phyloP scores from a whole-genome alignment of 2,113 vertebrate species.

The Brachypodius melanocephalos region DNA sequence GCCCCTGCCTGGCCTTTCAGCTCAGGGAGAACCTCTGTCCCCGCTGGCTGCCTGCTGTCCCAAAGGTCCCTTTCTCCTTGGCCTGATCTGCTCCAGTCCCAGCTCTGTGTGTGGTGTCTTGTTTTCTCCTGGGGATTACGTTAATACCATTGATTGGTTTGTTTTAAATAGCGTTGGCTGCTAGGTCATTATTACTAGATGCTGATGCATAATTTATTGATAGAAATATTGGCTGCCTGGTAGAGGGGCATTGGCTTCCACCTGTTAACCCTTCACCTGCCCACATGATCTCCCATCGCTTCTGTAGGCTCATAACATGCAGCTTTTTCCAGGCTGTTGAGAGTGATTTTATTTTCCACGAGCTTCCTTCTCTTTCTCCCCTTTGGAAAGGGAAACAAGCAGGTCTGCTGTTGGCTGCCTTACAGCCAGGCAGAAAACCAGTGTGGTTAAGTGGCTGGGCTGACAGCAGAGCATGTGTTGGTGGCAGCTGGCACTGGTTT shows the following conservation, averaged over 20 bases:
- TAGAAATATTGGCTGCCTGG: constrained; percentile 60
- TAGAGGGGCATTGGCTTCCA: constrained; percentile 27
- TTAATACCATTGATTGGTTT: constrained; percentile 65
- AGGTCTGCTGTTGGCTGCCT: background rate
- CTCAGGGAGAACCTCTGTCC: background rate
- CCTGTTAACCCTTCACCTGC: constrained; percentile 66
- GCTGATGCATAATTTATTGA: constrained; percentile 70
- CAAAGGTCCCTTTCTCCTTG: constrained; percentile 56
- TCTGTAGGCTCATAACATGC: background rate
- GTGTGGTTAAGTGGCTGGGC: background rate
- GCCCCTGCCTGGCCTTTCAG: background rate
- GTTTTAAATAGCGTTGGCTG: constrained; percentile 68
- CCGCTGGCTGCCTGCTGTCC: background rate
- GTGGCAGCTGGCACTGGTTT: background rate
- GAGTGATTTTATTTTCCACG: background rate
- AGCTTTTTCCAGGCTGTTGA: background rate
- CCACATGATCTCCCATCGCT: accelerated
- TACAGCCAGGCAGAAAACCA: background rate
- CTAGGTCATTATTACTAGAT: constrained; percentile 63
- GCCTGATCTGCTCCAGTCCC: constrained; percentile 22
- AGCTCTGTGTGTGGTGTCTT: constrained; percentile 32
- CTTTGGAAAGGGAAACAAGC: background rate
- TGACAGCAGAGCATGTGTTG: background rate
- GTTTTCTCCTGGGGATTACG: constrained; percentile 60
- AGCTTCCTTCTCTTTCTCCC: background rate